Percentiles rank a stretch among this genome's conserved stretches.
Evolutionary conservation across 2,888 invertebrate species (phyloP).

Genomic region (Metacarcinus magister): DNA sequence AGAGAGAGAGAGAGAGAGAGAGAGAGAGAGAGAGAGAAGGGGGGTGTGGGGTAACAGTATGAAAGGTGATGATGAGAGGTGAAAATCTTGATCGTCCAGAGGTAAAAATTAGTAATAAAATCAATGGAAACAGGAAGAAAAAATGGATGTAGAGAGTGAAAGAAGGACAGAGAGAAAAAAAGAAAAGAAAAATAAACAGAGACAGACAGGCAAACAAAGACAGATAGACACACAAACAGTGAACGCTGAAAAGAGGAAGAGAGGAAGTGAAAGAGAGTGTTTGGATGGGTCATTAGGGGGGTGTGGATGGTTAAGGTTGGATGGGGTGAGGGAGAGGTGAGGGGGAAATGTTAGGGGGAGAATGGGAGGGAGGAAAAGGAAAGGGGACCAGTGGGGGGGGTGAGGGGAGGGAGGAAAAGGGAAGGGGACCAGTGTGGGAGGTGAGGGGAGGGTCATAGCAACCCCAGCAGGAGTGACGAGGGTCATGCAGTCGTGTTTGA

Average conservation of each 20-base stretch:
- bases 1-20: background rate
- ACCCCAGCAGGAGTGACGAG: background rate
- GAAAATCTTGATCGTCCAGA: background rate
- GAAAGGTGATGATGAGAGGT: background rate
- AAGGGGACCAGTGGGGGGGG: background rate
- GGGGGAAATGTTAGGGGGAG: background rate
- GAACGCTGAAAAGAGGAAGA: background rate
- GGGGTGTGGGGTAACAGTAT: background rate
- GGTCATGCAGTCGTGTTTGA: constrained; percentile 1
- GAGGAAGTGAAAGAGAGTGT: background rate
- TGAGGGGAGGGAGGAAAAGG: background rate
- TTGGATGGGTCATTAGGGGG: background rate
- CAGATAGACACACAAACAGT: background rate
- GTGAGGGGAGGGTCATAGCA: background rate
- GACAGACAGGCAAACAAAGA: too few relatives aligned
- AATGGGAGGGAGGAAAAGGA: background rate
- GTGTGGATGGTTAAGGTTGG: background rate
- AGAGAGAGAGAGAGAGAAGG: background rate
- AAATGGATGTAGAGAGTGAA: too few relatives aligned
- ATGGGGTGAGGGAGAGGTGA: background rate
- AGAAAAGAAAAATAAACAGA: too few relatives aligned
- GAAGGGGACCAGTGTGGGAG: background rate
- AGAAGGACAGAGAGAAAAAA: too few relatives aligned
- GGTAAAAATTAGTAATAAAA: background rate
- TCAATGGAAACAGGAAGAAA: too few relatives aligned